A percentile compares a stretch with the other conserved stretches of the same genome.
Evolutionary conservation across 1,140 invertebrate genomes (phyloP).

Genomic region (Patella vulgata): DNA sequence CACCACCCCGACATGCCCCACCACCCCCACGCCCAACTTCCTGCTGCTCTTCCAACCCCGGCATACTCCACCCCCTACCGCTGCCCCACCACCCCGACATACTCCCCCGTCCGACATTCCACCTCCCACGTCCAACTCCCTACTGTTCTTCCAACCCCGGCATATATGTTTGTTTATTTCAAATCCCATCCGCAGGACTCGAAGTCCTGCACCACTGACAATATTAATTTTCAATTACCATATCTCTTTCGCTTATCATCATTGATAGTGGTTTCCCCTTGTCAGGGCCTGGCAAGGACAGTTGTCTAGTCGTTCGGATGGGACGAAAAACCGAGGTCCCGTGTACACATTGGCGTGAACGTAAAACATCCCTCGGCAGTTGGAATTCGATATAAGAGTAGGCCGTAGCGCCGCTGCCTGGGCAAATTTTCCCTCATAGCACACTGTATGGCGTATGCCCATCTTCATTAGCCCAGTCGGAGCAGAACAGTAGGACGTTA

Average conservation of each 20-base stretch:
- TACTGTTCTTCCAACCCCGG: slow-evolving; percentile 5
- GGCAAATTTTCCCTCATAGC: too few relatives aligned
- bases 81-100: background rate
- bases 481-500: too few relatives aligned
- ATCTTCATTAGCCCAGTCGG: too few relatives aligned
- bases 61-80: background rate
- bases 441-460: too few relatives aligned
- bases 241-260: background rate
- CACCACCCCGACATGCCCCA: background rate
- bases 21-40: background rate
- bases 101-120: background rate
- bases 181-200: background rate
- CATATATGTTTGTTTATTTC: slow-evolving; percentile 2
- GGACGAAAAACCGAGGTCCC: too few relatives aligned
- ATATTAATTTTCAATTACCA: background rate
- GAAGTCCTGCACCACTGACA: background rate
- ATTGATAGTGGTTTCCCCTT: too few relatives aligned
- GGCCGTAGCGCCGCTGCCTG: too few relatives aligned
- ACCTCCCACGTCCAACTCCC: background rate
- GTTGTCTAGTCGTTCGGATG: too few relatives aligned
- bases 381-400: too few relatives aligned
- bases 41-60: background rate
- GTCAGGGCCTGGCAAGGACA: too few relatives aligned
- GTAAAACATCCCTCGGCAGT: too few relatives aligned
- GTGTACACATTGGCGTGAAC: too few relatives aligned